These are phyloP conservation scores for Agrypnus murinus DNA, from an alignment of 2,888 invertebrate species.

Conservation along the genomic window DNA sequence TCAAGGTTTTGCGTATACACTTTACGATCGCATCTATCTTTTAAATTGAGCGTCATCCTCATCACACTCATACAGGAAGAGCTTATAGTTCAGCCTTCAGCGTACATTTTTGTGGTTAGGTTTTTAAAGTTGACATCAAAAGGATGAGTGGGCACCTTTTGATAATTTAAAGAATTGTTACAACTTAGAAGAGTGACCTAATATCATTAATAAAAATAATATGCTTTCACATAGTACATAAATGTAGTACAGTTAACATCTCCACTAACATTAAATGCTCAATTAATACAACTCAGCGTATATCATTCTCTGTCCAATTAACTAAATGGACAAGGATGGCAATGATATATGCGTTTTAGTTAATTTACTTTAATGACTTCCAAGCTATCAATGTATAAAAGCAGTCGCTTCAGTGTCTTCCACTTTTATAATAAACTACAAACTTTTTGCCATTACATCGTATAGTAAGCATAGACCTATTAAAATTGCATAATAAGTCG, in stretches of 20 bases:
- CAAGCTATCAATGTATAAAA: slow-evolving; percentile 7
- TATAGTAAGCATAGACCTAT: too few relatives aligned
- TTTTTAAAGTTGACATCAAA: background rate
- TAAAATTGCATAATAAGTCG: too few relatives aligned
- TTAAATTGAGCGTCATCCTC: slow-evolving; percentile 6
- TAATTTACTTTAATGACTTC: background rate
- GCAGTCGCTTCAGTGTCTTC: too few relatives aligned
- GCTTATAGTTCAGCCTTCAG: background rate
- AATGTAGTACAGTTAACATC: slow-evolving; percentile 13
- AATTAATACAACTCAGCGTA: slow-evolving; percentile 16
- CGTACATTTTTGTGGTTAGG: background rate
- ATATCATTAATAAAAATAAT: slow-evolving; percentile 2
- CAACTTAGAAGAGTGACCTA: background rate
- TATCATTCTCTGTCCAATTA: slow-evolving; percentile 15
- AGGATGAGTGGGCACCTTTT: background rate
- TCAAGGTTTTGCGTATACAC: background rate
- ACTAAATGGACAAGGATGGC: slow-evolving; percentile 2
- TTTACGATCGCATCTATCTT: slow-evolving; percentile 8
- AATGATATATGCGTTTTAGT: background rate
- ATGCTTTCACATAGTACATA: slow-evolving; percentile 7
- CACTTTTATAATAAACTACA: too few relatives aligned
- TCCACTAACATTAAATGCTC: slow-evolving; percentile 1
- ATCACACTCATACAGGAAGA: background rate
- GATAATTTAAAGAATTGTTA: background rate
- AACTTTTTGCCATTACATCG: too few relatives aligned